These are phyloP conservation scores for Pachypsylla venusta DNA, from an alignment of 1,140 invertebrate species.

Conservation along the genomic window DNA sequence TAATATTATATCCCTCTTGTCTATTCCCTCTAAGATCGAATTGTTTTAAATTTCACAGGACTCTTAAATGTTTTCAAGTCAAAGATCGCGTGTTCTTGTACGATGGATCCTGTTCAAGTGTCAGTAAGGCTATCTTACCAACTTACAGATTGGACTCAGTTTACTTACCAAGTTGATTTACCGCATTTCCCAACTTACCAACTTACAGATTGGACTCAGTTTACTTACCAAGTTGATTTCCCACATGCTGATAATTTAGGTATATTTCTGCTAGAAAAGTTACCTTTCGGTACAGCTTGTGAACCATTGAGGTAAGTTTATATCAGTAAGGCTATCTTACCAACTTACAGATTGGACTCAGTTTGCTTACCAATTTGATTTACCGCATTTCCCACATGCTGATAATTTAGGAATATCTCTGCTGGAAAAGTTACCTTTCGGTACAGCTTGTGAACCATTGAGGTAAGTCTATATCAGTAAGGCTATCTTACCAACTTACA, in stretches of 20 bases:
- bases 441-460: constrained; percentile 63
- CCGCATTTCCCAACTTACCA: too few relatives aligned
- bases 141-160: constrained; percentile 51
- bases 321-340: constrained; percentile 73
- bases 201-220: constrained; percentile 51
- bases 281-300: constrained; percentile 69
- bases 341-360: constrained; percentile 52
- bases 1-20: too few relatives aligned
- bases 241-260: constrained; percentile 47
- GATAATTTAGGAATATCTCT: constrained; percentile 40
- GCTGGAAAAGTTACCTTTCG: constrained; percentile 59
- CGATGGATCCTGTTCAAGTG: constrained; percentile 48
- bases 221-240: constrained; percentile 54
- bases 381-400: constrained; percentile 55
- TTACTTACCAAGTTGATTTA: constrained; percentile 48
- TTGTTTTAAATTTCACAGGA: constrained; percentile 33
- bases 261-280: constrained; percentile 39
- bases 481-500: constrained; percentile 65
- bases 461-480: constrained; percentile 54
- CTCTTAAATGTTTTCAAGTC: constrained; percentile 62
- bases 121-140: constrained; percentile 71
- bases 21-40: neutral
- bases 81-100: constrained; percentile 47
- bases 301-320: constrained; percentile 56
- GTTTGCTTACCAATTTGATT: constrained; percentile 48